Evolutionary conservation across 2,888 invertebrate genomes (phyloP), one percentile per base, ranked within the genome.

Genomic region (Nezara viridula): DNA sequence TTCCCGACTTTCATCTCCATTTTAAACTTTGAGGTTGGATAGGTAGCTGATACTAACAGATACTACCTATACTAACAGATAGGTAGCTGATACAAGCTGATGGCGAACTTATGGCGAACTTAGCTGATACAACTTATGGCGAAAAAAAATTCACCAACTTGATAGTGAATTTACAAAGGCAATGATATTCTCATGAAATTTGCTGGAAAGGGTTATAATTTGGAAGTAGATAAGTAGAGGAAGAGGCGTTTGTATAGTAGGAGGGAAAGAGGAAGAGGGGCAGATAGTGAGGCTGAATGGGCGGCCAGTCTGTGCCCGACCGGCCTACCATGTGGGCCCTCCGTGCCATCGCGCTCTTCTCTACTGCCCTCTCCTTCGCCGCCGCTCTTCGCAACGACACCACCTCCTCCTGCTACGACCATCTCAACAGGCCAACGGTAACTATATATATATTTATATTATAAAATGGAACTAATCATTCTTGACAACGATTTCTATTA

Each of bases 301-400:
- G n/a, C 24, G 86, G 86, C 16, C 87, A 87, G 87, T 87, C 87
- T 87, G 87, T 55, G 60, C 87, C 60, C 87, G 87, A 27, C 87
- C 87, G 87, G 60, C 66, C 87, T 87, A 87, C 87, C 55, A 87
- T 87, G 87, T 87, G 87, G 87, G 87, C 16, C n/a, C 2, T 27
- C 27, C 44, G 87, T 66, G 66, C n/a, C 0, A 2, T 9, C 47
- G 6, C 21, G 1, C 19, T 86, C 12, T n/a, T 12, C 14, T 24
- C 27, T 6, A 14, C 19, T 0, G 60, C 86, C 37, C 16, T 32
- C 44, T 21, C 1, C 24, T 0, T 44, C n/a, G 37, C 19, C 44
- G 6, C 12, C 16, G 60, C 32, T 10, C 32, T 55, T 2, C 60
- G 87, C n/a, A 47, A 52, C 66, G 87, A 60, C 87, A 52, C 66